A percentile compares a stretch with the other conserved stretches of the same genome.
These are phyloP conservation scores for Meloidogyne floridensis DNA, from an alignment of 1,140 invertebrate species.

Conservation along the genomic window DNA sequence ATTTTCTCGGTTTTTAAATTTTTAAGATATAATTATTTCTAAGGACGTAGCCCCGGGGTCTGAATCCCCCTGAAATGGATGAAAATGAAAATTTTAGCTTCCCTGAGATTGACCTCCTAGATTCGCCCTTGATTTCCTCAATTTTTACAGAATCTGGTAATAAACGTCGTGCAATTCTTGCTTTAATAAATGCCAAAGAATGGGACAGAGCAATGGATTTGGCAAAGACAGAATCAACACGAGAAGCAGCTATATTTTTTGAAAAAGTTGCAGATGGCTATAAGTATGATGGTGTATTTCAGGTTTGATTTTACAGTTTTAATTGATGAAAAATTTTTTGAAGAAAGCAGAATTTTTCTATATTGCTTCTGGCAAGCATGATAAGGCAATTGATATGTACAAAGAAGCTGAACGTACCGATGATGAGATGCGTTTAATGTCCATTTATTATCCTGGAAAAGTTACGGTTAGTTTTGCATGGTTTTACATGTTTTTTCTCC, in stretches of 20 bases:
- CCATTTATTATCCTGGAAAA: slow-evolving; percentile 78
- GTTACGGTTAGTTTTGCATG: slow-evolving; percentile 10
- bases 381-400: slow-evolving; percentile 94
- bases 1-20: slow-evolving; percentile 55
- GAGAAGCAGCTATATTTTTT: slow-evolving; percentile 72
- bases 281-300: slow-evolving; percentile 74
- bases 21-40: background rate
- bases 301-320: background rate
- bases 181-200: slow-evolving; percentile 87
- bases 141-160: slow-evolving; percentile 55
- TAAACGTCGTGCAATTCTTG: slow-evolving; percentile 79
- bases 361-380: slow-evolving; percentile 78
- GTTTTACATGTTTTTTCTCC: background rate
- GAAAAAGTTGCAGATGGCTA: slow-evolving; percentile 76
- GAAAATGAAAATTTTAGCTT: too few relatives aligned
- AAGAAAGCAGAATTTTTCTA: slow-evolving; percentile 81
- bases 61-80: too few relatives aligned
- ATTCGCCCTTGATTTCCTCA: too few relatives aligned
- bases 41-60: too few relatives aligned
- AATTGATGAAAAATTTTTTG: slow-evolving; percentile 29
- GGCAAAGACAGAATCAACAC: slow-evolving; percentile 71
- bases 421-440: slow-evolving; percentile 81
- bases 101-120: too few relatives aligned
- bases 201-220: slow-evolving; percentile 90
- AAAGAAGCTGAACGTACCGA: slow-evolving; percentile 79